Evolutionary conservation across 2,888 invertebrate genomes (phyloP).

Genomic region (Pyrrhopygopsis socrates): DNA sequence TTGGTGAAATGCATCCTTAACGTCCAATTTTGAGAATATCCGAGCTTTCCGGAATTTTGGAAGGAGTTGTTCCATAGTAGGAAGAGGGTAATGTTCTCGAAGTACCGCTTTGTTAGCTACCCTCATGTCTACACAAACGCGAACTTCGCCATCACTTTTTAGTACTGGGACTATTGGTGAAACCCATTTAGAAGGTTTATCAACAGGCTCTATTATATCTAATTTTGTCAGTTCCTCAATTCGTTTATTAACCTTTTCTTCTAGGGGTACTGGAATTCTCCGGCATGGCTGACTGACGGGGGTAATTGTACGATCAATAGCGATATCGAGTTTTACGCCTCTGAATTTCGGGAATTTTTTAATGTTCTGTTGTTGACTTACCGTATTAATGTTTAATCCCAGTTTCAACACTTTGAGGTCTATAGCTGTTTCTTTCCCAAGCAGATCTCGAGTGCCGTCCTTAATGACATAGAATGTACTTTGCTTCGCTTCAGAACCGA

Average conservation of each 20-base stretch:
- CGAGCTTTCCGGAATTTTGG: constrained; percentile 72
- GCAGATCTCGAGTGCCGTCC: constrained; percentile 70
- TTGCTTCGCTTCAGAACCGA: background rate
- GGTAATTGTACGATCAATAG: constrained; percentile 47
- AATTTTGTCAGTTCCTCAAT: constrained; percentile 47
- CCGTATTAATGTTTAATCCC: constrained; percentile 55
- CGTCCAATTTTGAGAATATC: constrained; percentile 72
- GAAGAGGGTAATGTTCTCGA: constrained; percentile 78
- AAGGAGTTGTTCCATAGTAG: constrained; percentile 46
- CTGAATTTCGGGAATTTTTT: constrained; percentile 65
- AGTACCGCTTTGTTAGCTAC: constrained; percentile 79
- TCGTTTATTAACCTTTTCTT: constrained; percentile 66
- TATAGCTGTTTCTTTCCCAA: constrained; percentile 68
- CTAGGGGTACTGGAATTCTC: constrained; percentile 75
- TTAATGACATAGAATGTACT: constrained; percentile 73
- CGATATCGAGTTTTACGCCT: constrained; percentile 42
- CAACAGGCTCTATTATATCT: constrained; percentile 69
- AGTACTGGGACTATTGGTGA: constrained; percentile 47
- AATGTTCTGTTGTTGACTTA: constrained; percentile 20
- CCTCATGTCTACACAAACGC: constrained; percentile 56
- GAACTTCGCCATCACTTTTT: constrained; percentile 37
- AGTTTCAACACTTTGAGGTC: constrained; percentile 71
- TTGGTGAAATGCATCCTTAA: constrained; percentile 80
- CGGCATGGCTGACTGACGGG: constrained; percentile 72
- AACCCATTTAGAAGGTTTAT: constrained; percentile 53